A percentile compares a stretch with the other conserved stretches of the same genome.
Conservation (phyloP, 2,797 vertebrate genomes). For the Dallia pectoralis region DNA sequence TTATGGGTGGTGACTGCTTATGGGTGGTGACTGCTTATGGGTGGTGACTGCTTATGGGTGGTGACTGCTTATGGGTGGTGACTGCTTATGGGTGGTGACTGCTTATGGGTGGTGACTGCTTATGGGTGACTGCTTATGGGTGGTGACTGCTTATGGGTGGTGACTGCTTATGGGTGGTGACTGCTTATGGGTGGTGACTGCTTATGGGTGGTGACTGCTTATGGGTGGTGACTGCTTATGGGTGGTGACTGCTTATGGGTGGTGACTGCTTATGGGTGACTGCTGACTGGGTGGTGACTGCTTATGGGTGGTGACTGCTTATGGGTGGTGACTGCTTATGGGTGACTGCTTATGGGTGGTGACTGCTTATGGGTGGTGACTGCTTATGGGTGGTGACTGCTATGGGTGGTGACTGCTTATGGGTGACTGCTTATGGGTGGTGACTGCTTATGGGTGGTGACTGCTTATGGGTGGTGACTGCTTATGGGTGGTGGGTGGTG, state of each 20-base stretch:
- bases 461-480: conserved; percentile 9
- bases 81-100: conserved; percentile 9
- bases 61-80: conserved; percentile 9
- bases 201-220: conserved; percentile 8
- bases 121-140: conserved; percentile 85
- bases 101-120: conserved; percentile 8
- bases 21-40: conserved; percentile 11
- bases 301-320: conserved; percentile 8
- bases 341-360: conserved; percentile 86
- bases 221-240: conserved; percentile 11
- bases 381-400: conserved; percentile 17
- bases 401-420: neutral
- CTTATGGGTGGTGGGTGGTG: conserved; percentile 16
- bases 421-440: conserved; percentile 86
- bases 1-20: conserved; percentile 8
- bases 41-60: conserved; percentile 23
- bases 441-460: conserved; percentile 8
- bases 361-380: conserved; percentile 9
- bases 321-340: conserved; percentile 11
- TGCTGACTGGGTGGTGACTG: conserved; percentile 69
- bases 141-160: conserved; percentile 9
- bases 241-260: conserved; percentile 22
- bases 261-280: conserved; percentile 65
- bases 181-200: conserved; percentile 9
- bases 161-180: conserved; percentile 8